phyloP scores from a whole-genome alignment of 1,140 invertebrate species.

The Drosophila rhopaloa region DNA sequence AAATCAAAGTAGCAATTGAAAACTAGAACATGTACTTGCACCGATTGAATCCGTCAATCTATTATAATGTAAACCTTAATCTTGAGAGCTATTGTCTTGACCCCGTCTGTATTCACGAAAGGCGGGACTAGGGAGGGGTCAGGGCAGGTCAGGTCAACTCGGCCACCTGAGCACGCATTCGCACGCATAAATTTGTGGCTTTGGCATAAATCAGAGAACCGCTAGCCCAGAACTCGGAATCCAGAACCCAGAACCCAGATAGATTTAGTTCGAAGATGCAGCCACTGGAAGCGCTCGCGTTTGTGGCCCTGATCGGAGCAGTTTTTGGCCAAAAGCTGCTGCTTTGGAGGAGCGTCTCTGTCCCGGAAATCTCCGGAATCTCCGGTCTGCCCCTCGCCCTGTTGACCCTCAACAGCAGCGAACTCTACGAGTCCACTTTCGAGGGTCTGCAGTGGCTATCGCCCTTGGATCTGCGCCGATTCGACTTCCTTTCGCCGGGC shows the following conservation, averaged over 20 bases:
- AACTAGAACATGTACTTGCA: background rate
- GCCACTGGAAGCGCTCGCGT: slow-evolving; percentile 15
- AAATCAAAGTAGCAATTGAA: no score
- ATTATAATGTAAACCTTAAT: background rate
- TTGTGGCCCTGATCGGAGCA: slow-evolving; percentile 2
- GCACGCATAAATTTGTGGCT: slow-evolving; percentile 63
- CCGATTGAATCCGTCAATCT: background rate
- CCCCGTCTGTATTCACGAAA: slow-evolving; percentile 1
- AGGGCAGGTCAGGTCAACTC: slow-evolving; percentile 16
- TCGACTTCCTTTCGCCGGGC: slow-evolving; percentile 65
- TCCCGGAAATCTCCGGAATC: slow-evolving; percentile 41
- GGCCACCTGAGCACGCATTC: slow-evolving; percentile 28
- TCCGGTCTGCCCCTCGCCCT: slow-evolving; percentile 41
- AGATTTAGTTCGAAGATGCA: slow-evolving; percentile 25
- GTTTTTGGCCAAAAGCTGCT: slow-evolving; percentile 15
- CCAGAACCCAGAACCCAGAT: background rate
- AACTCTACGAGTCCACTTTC: slow-evolving; percentile 70
- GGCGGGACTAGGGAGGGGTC: slow-evolving; percentile 17
- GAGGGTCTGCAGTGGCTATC: slow-evolving; percentile 76
- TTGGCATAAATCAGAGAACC: slow-evolving; percentile 55
- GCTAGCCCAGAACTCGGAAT: background rate
- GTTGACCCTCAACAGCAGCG: slow-evolving; percentile 59
- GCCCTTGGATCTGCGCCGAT: slow-evolving; percentile 68
- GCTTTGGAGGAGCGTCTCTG: slow-evolving; percentile 63
- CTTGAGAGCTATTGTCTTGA: background rate